phyloP scores from a whole-genome alignment of 2,888 invertebrate genomes.

The Chrysolina americana region DNA sequence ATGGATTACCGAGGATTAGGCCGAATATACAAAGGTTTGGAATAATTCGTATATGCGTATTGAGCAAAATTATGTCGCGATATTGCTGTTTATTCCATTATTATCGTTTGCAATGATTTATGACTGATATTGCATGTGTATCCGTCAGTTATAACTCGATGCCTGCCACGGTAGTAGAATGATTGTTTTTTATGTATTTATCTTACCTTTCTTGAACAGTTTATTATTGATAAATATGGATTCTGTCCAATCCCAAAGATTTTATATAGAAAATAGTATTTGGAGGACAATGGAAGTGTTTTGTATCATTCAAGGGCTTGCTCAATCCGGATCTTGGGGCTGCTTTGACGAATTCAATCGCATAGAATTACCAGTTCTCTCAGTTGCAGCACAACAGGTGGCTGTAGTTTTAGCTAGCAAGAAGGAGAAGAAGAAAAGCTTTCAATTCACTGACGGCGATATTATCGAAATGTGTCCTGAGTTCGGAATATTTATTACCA shows the following conservation, averaged over 20 bases:
- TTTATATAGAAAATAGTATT: too few species aligned
- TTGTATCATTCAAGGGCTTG: conserved; percentile 74
- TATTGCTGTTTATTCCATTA: too few species aligned
- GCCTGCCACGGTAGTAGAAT: too few species aligned
- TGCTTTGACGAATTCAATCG: conserved; percentile 98
- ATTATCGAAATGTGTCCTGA: conserved; percentile 93
- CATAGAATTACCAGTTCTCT: conserved; percentile 93
- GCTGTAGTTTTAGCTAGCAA: conserved; percentile 93
- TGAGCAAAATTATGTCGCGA: too few species aligned
- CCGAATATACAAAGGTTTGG: conserved; percentile 90
- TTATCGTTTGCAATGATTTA: too few species aligned
- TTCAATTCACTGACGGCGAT: conserved; percentile 96
- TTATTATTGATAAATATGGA: too few species aligned
- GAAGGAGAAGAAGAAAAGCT: conserved; percentile 92
- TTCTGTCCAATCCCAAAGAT: too few species aligned
- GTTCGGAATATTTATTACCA: conserved; percentile 97
- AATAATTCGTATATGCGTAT: too few species aligned
- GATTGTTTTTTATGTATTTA: too few species aligned
- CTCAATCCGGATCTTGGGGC: conserved; percentile 98
- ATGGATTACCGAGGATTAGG: conserved; percentile 98
- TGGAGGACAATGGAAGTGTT: not conserved
- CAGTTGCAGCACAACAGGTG: conserved; percentile 97
- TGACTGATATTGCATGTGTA: too few species aligned
- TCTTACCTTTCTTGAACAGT: too few species aligned
- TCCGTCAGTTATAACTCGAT: too few species aligned